Percentiles rank a stretch among this genome's conserved stretches.
Evolutionary conservation across 2,888 invertebrate species (phyloP).

Genomic region (Philhelius pedissequus): DNA sequence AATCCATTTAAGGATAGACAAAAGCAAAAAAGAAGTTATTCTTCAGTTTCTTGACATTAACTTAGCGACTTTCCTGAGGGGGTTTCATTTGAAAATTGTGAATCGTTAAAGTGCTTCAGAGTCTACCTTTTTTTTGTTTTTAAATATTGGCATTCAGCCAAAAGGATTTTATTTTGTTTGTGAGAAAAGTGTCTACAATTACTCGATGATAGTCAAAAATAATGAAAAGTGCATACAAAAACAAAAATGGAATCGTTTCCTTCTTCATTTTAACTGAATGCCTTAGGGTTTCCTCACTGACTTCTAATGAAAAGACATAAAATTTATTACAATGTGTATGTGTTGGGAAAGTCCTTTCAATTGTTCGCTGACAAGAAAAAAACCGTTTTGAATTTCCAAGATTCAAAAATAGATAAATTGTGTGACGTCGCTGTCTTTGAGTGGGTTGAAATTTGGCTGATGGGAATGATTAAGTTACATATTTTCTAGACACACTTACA

Average conservation of each 20-base stretch:
- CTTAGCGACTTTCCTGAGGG: slow-evolving; percentile 12
- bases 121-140: not conserved
- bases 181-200: slow-evolving; percentile 36
- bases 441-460: not conserved
- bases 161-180: not conserved
- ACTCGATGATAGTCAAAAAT: slow-evolving; percentile 40
- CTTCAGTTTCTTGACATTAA: not conserved
- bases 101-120: slow-evolving; percentile 20
- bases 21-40: not conserved
- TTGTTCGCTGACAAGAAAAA: slow-evolving; percentile 30
- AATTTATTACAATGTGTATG: not conserved
- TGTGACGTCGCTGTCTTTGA: slow-evolving; percentile 61
- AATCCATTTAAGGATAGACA: not conserved
- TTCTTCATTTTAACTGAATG: not conserved
- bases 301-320: slow-evolving; percentile 8
- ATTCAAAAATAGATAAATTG: slow-evolving; percentile 68
- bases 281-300: slow-evolving; percentile 24
- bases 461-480: not conserved
- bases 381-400: slow-evolving; percentile 23
- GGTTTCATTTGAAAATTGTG: slow-evolving; percentile 43
- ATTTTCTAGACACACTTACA: not conserved
- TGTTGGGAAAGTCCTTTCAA: slow-evolving; percentile 28
- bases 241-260: not conserved
- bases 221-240: not conserved
- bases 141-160: slow-evolving; percentile 54